Evolutionary conservation across 92 coral and sea anemone species (phyloP).

Genomic region (Epizoanthus illoricatus): DNA sequence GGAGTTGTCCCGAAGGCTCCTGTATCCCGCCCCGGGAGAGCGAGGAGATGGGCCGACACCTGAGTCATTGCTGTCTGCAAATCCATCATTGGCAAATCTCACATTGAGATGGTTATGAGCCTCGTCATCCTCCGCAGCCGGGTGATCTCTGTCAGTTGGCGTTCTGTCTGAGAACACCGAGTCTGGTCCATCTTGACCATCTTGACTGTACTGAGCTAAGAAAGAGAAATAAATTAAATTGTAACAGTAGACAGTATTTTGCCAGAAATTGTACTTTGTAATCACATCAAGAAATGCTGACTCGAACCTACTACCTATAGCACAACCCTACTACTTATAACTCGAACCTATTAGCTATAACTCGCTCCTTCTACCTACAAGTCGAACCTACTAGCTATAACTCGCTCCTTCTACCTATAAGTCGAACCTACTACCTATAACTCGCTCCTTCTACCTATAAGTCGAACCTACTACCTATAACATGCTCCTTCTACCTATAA

Average conservation of each 20-base stretch:
- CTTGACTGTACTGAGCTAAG: constrained; percentile 66
- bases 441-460: too few relatives aligned
- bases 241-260: background rate
- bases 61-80: constrained; percentile 86
- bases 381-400: too few relatives aligned
- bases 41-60: constrained; percentile 96
- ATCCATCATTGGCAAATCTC: constrained; percentile 52
- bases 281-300: too few relatives aligned
- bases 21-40: constrained; percentile 61
- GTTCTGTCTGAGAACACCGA: constrained; percentile 83
- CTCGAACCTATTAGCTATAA: too few relatives aligned
- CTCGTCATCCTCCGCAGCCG: constrained; percentile 58
- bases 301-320: too few relatives aligned
- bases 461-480: too few relatives aligned
- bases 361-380: too few relatives aligned
- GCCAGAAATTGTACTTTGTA: background rate
- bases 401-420: too few relatives aligned
- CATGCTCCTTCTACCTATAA: too few relatives aligned
- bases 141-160: constrained; percentile 58
- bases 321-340: too few relatives aligned
- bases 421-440: too few relatives aligned
- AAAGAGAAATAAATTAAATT: background rate
- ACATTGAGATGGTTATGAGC: constrained; percentile 52
- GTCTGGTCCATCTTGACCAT: constrained; percentile 64
- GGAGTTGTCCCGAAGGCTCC: constrained; percentile 77